These are phyloP conservation scores for Drosophila anomalata DNA, from an alignment of 2,888 invertebrate genomes.

Conservation along the genomic window DNA sequence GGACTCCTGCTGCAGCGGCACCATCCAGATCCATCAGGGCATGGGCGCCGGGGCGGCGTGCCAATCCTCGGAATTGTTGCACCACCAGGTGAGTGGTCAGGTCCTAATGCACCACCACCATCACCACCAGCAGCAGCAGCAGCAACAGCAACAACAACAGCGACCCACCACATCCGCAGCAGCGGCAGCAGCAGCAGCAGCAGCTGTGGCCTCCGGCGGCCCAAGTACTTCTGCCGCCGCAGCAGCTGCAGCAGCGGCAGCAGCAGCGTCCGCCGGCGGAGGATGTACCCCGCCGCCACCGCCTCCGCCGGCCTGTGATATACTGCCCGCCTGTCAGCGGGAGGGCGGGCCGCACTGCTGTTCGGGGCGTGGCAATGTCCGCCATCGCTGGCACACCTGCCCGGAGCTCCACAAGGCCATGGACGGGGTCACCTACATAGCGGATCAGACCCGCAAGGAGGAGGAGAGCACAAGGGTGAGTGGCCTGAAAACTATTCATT, in stretches of 20 bases:
- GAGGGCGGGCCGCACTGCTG: slow-evolving; percentile 85
- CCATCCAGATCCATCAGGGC: slow-evolving; percentile 80
- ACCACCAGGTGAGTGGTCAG: slow-evolving; percentile 26
- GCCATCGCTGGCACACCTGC: slow-evolving; percentile 94
- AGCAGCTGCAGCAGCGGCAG: slow-evolving; percentile 49
- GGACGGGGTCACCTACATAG: slow-evolving; percentile 95
- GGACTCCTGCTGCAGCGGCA: slow-evolving; percentile 82
- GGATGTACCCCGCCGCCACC: slow-evolving; percentile 64
- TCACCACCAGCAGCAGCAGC: slow-evolving; percentile 53
- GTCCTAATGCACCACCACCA: slow-evolving; percentile 50
- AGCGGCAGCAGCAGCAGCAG: slow-evolving; percentile 45
- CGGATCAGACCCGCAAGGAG: slow-evolving; percentile 95
- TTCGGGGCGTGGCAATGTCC: slow-evolving; percentile 83
- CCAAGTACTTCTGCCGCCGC: slow-evolving; percentile 54
- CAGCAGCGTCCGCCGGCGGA: slow-evolving; percentile 52
- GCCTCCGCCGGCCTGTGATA: slow-evolving; percentile 72
- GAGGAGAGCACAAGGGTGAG: slow-evolving; percentile 95
- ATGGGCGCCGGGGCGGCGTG: slow-evolving; percentile 79
- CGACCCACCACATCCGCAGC: slow-evolving; percentile 49
- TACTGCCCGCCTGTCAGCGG: slow-evolving; percentile 79
- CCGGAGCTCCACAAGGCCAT: slow-evolving; percentile 96
- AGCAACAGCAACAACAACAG: slow-evolving; percentile 40
- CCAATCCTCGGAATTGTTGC: slow-evolving; percentile 77
- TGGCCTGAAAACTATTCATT: slow-evolving; percentile 31
- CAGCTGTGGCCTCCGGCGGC: slow-evolving; percentile 39